Evolutionary conservation across 2,113 vertebrate species (phyloP).

Genomic region (Stictonetta naevosa): DNA sequence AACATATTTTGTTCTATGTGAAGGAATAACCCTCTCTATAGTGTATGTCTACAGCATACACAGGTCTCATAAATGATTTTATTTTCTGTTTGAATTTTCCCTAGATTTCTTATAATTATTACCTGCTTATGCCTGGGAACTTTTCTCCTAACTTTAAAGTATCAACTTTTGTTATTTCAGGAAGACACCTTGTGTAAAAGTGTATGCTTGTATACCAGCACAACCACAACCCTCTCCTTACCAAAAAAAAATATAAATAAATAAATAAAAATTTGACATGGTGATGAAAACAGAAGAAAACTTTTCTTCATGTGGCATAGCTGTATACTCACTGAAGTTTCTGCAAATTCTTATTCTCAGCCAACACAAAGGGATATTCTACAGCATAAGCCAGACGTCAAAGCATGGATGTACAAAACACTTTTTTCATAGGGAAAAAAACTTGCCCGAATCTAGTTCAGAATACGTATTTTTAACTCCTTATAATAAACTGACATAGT

Average conservation of each 20-base stretch:
- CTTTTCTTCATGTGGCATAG: neutral
- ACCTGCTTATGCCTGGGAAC: neutral
- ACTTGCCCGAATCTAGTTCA: neutral
- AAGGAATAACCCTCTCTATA: neutral
- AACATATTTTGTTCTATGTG: neutral
- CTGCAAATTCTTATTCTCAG: neutral
- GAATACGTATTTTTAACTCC: neutral
- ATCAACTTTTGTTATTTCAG: neutral
- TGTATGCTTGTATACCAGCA: neutral
- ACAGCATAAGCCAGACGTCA: neutral
- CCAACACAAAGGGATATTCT: neutral
- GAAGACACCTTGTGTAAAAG: accelerated
- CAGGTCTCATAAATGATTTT: neutral
- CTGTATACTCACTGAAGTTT: neutral
- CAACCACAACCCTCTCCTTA: neutral
- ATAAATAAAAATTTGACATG: neutral
- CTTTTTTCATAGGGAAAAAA: neutral
- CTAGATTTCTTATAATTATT: neutral
- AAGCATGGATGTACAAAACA: neutral
- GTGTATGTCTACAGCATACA: neutral
- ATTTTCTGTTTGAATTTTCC: neutral
- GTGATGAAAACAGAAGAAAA: neutral
- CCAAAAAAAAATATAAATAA: neutral
- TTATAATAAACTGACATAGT: neutral
- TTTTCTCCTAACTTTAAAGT: neutral